Percentiles rank a stretch among this genome's conserved stretches.
phyloP scores from a whole-genome alignment of 2,113 vertebrate genomes.

The Sprattus sprattus region DNA sequence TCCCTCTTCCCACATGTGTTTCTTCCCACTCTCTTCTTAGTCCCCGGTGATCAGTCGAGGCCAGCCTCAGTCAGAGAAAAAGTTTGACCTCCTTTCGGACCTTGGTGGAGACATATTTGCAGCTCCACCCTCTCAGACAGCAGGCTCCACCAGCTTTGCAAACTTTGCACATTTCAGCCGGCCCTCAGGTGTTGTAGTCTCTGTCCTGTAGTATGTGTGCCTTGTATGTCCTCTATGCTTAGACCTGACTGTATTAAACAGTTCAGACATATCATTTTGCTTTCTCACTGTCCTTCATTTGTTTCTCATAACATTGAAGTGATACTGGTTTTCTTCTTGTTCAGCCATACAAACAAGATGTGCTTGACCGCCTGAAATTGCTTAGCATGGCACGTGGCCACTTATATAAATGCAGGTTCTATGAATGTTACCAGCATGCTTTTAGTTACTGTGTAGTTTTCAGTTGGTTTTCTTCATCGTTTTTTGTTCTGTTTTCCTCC shows the following conservation, averaged over 20 bases:
- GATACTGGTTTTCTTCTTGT: no score
- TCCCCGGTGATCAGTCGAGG: slow-evolving; percentile 76
- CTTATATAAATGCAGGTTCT: background rate
- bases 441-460: background rate
- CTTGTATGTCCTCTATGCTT: background rate
- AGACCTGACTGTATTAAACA: background rate
- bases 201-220: background rate
- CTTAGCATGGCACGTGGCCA: background rate
- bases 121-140: slow-evolving; percentile 76
- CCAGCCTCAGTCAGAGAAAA: slow-evolving; percentile 81
- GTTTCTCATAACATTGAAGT: no score
- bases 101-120: slow-evolving; percentile 97
- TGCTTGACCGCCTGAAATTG: background rate
- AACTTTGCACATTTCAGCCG: slow-evolving; percentile 98
- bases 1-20: background rate
- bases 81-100: slow-evolving; percentile 94
- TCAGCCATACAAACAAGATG: background rate
- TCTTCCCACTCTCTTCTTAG: slow-evolving; percentile 39
- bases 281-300: background rate
- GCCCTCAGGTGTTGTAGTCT: slow-evolving; percentile 79
- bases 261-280: no score
- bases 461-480: background rate
- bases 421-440: background rate
- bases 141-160: slow-evolving; percentile 88
- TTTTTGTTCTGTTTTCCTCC: background rate